phyloP scores from a whole-genome alignment of 2,888 invertebrate species.

The Drosophila leonis region DNA sequence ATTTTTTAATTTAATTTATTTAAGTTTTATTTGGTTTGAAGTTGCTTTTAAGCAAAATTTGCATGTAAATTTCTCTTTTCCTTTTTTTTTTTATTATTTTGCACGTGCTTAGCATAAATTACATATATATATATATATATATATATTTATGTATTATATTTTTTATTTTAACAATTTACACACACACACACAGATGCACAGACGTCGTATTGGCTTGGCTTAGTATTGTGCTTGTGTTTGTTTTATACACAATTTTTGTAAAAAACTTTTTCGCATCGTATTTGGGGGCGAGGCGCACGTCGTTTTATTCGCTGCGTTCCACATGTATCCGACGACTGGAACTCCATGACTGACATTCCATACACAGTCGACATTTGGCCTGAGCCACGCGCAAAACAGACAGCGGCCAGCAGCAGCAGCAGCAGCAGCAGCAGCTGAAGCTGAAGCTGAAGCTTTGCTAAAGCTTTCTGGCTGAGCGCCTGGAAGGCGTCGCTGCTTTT shows the following conservation, averaged over 20 bases:
- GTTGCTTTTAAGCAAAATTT: conserved; percentile 7
- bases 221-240: conserved; percentile 43
- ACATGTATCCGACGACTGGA: conserved; percentile 85
- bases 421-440: neutral
- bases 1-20: neutral
- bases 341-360: conserved; percentile 84
- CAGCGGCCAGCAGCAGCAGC: conserved; percentile 26
- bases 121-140: neutral
- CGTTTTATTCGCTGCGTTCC: conserved; percentile 78
- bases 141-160: neutral
- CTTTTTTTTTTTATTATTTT: conserved; percentile 8
- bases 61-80: conserved; percentile 16
- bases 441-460: conserved; percentile 37
- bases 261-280: conserved; percentile 73
- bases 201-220: conserved; percentile 18
- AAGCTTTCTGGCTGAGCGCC: conserved; percentile 50
- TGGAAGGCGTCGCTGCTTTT: conserved; percentile 33
- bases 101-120: conserved; percentile 39
- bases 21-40: neutral
- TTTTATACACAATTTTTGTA: conserved; percentile 67
- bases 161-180: neutral
- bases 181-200: conserved; percentile 14
- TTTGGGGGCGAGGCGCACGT: conserved; percentile 68
- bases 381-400: conserved; percentile 32
- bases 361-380: conserved; percentile 46